A percentile compares a stretch with the other conserved stretches of the same genome.
Conservation (phyloP, 2,113 vertebrate species). For the Athene cunicularia region DNA sequence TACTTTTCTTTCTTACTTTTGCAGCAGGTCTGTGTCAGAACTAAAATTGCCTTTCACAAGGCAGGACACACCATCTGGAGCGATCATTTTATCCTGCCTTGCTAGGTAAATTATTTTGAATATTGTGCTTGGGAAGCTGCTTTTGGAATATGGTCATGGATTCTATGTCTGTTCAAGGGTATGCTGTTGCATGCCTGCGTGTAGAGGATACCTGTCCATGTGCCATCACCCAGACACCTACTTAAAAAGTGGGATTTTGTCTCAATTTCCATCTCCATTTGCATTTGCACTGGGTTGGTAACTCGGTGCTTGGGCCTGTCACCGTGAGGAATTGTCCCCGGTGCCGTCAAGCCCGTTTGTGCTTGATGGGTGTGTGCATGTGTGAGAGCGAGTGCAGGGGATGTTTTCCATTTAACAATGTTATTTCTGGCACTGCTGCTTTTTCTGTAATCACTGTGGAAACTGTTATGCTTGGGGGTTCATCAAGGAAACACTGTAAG, state of each 20-base stretch:
- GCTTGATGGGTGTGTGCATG: background rate
- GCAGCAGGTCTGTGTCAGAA: background rate
- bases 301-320: background rate
- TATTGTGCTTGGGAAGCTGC: background rate
- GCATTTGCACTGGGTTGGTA: background rate
- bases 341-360: background rate
- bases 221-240: background rate
- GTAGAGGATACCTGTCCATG: background rate
- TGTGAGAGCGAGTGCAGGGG: background rate
- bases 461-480: slow-evolving; percentile 57
- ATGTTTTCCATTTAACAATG: slow-evolving; percentile 41
- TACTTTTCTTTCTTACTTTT: background rate
- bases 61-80: background rate
- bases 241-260: background rate
- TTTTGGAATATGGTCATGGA: rapidly evolving
- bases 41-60: rapidly evolving
- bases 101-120: background rate
- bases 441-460: slow-evolving; percentile 58
- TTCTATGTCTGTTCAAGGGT: rapidly evolving
- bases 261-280: background rate
- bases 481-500: slow-evolving; percentile 33
- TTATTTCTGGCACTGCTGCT: slow-evolving; percentile 55
- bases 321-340: rapidly evolving
- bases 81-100: background rate
- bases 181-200: no score